Conservation (phyloP, 2,888 invertebrate species). For the Napeogenes sylphis region DNA sequence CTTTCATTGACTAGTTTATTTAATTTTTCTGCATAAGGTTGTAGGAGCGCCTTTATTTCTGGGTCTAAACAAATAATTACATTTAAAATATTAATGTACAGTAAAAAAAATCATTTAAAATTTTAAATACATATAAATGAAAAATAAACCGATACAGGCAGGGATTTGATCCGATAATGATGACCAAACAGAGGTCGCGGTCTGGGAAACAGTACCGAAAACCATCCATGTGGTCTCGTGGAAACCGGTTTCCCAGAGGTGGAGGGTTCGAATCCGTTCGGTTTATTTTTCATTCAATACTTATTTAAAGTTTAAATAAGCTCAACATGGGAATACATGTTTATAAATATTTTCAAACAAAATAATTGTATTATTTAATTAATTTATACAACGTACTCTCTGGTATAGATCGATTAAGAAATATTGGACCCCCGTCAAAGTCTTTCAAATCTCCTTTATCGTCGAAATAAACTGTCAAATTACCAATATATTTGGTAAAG, state of each 20-base stretch:
- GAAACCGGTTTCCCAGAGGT: too few species aligned
- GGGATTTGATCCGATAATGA: too few species aligned
- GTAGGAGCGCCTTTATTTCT: constrained; percentile 72
- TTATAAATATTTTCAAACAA: too few species aligned
- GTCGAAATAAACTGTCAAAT: constrained; percentile 84
- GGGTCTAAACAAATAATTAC: constrained; percentile 64
- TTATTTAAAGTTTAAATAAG: too few species aligned
- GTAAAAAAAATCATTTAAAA: neutral
- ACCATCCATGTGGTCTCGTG: too few species aligned
- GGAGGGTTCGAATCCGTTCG: too few species aligned
- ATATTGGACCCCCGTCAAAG: constrained; percentile 85
- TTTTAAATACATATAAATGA: neutral
- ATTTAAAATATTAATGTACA: too few species aligned
- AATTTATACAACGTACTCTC: constrained; percentile 75
- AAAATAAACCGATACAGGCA: neutral
- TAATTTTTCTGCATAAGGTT: constrained; percentile 77
- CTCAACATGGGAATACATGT: too few species aligned
- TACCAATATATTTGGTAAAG: constrained; percentile 86
- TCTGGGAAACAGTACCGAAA: too few species aligned
- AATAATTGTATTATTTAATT: too few species aligned
- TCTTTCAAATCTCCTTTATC: constrained; percentile 78
- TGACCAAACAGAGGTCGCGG: too few species aligned
- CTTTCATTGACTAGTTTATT: constrained; percentile 70
- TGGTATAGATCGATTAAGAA: constrained; percentile 77
- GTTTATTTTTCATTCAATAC: too few species aligned